These are phyloP conservation scores for Philotrypesis tridentata DNA, from an alignment of 1,140 invertebrate species.

Conservation along the genomic window DNA sequence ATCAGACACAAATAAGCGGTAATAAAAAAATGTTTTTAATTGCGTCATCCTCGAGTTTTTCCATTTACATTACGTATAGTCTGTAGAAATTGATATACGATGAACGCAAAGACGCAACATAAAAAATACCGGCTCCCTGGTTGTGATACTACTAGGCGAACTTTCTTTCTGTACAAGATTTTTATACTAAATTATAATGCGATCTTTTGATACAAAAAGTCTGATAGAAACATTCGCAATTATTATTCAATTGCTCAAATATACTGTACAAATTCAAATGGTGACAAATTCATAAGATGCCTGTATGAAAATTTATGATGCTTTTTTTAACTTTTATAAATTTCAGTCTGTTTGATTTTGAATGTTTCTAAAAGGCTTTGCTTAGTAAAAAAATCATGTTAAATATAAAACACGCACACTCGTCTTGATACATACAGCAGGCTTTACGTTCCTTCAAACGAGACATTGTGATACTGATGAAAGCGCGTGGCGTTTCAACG, in stretches of 20 bases:
- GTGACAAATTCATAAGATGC: too few relatives aligned
- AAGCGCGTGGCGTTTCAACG: conserved; percentile 56
- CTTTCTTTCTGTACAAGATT: conserved; percentile 53
- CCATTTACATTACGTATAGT: conserved; percentile 40
- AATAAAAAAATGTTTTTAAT: conserved; percentile 31
- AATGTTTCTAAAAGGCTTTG: conserved; percentile 40
- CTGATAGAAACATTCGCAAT: conserved; percentile 39
- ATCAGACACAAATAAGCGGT: conserved; percentile 19
- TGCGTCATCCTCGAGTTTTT: conserved; percentile 44
- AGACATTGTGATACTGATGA: conserved; percentile 73
- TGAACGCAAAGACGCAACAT: conserved; percentile 17
- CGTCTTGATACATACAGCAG: conserved; percentile 55
- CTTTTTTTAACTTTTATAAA: too few relatives aligned
- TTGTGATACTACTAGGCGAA: conserved; percentile 63
- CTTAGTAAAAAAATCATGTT: not conserved
- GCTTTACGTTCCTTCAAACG: conserved; percentile 71
- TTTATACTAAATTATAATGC: conserved; percentile 44
- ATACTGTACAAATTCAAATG: conserved; percentile 1
- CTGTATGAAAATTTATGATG: too few relatives aligned
- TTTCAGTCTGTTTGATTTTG: conserved; percentile 24
- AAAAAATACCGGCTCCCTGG: conserved; percentile 58
- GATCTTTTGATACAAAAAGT: conserved; percentile 33
- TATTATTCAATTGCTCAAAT: conserved; percentile 26
- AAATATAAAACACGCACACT: conserved; percentile 46
- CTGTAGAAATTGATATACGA: conserved; percentile 36